Base-by-base conservation (phyloP, 2,113 vertebrate genomes). In the Tetrao urogallus region DNA sequence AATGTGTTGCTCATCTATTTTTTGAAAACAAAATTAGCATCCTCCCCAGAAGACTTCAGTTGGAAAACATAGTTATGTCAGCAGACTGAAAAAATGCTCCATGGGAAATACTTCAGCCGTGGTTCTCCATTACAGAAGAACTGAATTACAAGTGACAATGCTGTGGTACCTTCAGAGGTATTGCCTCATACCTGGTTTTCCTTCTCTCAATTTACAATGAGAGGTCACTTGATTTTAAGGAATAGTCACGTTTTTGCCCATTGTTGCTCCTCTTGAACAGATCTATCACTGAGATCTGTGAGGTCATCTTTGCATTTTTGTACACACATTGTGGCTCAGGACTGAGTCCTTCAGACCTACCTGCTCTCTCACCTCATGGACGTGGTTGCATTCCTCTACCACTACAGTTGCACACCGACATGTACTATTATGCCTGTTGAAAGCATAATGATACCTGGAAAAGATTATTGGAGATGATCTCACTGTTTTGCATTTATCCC, bases 391-490 rank as follows among this genome's bases (percentile, higher is more conserved):
- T 90, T 61, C 52, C 69, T 88, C 73, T 82, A 58, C 78, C 91
- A 67, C 86, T 89, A 76, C 2, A 95, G 34, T 63, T 76, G 91
- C 93, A 12, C 66, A 10, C 83, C 96, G 94, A 95, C 38, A 9
- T 10, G 2, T 24, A 9, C 80, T 83, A 94, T 90, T 98, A 88
- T 97, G 50, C 65, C 84, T 94, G 50, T 24, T 24, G 21, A 69
- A 64, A 8, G 75, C 34, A 42, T 67, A 95, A 85, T 2, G 3
- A 83, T 94, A 75, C 73, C 85, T 87, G 89, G 54, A 86, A 83
- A 47, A 89, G 81, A 93, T 63, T 63, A 42, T 94, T 72, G 42
- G 72, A 95, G 95, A 95, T 80, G 40, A 92, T 96, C 95, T 96
- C 92, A 24, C 47, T 95, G 48, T 40, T 87, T 90, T 82, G 74